Evolutionary conservation across 1,140 invertebrate genomes (phyloP).

Genomic region (Acromyrmex charruanus): DNA sequence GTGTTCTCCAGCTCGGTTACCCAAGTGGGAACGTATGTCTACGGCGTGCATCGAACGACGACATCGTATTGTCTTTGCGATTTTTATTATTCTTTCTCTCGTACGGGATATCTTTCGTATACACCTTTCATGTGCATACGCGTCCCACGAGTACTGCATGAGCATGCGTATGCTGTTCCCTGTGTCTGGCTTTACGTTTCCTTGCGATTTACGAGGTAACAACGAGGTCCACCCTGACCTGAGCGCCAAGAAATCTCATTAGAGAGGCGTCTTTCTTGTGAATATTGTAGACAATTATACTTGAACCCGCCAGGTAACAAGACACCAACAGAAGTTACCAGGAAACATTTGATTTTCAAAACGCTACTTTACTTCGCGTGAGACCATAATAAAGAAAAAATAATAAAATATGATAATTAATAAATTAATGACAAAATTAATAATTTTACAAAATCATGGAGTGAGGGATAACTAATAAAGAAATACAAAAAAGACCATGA

Average conservation of each 20-base stretch:
- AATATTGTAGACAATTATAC: not conserved
- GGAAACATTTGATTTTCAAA: not conserved
- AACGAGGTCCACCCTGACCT: constrained; percentile 68
- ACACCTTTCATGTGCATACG: constrained; percentile 49
- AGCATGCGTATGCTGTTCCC: constrained; percentile 33
- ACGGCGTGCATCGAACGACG: constrained; percentile 67
- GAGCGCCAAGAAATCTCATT: constrained; percentile 77
- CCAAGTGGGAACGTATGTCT: constrained; percentile 81
- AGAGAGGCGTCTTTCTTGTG: constrained; percentile 65
- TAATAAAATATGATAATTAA: not conserved
- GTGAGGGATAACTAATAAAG: not conserved
- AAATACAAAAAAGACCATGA: not conserved
- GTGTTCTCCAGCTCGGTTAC: constrained; percentile 43
- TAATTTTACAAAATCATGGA: not conserved
- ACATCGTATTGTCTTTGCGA: constrained; percentile 83
- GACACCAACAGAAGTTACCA: not conserved
- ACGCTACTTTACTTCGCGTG: not conserved
- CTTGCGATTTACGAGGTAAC: constrained; percentile 77
- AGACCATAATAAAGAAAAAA: not conserved
- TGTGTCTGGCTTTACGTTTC: constrained; percentile 48
- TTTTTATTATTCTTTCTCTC: constrained; percentile 74
- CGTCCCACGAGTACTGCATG: constrained; percentile 38
- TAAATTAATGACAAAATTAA: too few relatives aligned
- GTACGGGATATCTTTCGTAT: constrained; percentile 4
- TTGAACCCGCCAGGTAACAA: not conserved